phyloP scores from a whole-genome alignment of 2,888 invertebrate species.

The Apamea anceps region DNA sequence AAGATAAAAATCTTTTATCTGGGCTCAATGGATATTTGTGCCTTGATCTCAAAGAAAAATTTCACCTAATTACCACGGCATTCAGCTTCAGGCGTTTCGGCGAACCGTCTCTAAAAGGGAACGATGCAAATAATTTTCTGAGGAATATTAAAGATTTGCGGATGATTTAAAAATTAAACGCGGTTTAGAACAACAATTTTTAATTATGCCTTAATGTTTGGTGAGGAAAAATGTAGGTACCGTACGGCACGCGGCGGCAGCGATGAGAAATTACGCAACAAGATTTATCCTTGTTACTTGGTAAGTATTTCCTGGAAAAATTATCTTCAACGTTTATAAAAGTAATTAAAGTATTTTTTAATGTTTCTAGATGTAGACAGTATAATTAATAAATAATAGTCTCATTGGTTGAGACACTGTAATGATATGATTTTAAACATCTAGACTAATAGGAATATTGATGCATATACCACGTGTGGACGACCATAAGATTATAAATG shows the following conservation, averaged over 20 bases:
- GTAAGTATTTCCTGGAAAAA: neutral
- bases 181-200: conserved; percentile 50
- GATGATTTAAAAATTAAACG: conserved; percentile 69
- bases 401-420: neutral
- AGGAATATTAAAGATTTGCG: conserved; percentile 66
- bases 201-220: conserved; percentile 51
- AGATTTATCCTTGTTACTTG: neutral
- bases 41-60: conserved; percentile 81
- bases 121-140: conserved; percentile 73
- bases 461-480: neutral
- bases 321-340: neutral
- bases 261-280: conserved; percentile 6
- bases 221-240: conserved; percentile 21
- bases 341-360: neutral
- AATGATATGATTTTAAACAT: neutral
- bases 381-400: neutral
- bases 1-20: conserved; percentile 85
- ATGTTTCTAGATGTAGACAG: neutral
- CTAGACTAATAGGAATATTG: neutral
- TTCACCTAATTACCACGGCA: conserved; percentile 83
- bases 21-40: conserved; percentile 84
- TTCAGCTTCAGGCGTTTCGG: conserved; percentile 72
- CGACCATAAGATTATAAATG: neutral
- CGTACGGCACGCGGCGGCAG: too few relatives aligned
- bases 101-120: conserved; percentile 70